Evolutionary conservation across 2,797 vertebrate species (phyloP), one percentile per base, ranked within the genome.

Genomic region (Carduelis carduelis): DNA sequence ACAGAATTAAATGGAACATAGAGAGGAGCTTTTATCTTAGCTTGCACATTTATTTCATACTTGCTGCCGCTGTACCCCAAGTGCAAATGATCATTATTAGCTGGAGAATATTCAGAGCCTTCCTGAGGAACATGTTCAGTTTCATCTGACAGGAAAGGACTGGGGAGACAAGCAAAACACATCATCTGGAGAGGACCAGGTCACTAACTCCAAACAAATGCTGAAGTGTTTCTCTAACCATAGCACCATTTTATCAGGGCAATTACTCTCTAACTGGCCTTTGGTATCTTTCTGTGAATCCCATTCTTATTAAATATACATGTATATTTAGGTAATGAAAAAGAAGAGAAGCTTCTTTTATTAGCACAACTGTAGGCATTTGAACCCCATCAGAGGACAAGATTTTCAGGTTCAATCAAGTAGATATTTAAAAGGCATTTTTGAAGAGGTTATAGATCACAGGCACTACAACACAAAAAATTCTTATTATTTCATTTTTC

Each of bases 1-100:
- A 55, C 12, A 1, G 0, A 70, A 63, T 30, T 4, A 68, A 90
- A 64, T 1, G 65, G 35, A 23, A 0, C 0, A 12, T 61, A 21
- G 7, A 49, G 20, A 76, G 12, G 11, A 47, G 8, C 7, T 70
- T 47, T 23, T 8, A 20, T 46, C 9, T 49, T 66, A 76, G 28
- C 15, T 43, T 47, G 19, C 5, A 41, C 19, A 21, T 34, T 74
- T 32, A 49, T 69, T 93, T 70, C 12, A 14, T 10, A 34, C 3
- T 7, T 9, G 0, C 22, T 84, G 14, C 63, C 66, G 16, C 47
- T n/a, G 11, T 27, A 32, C 2, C 4, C 3, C 35, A 4, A 27
- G 61, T 44, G 30, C n/a, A 76, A 71, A 53, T 27, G 10, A 39
- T 16, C 14, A 17, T 63, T 82, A 30, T 4, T 57, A 39, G 4